A percentile compares a stretch with the other conserved stretches of the same genome.
Conservation (phyloP, 2,888 invertebrate genomes). For the Ryuthela nishihirai region DNA sequence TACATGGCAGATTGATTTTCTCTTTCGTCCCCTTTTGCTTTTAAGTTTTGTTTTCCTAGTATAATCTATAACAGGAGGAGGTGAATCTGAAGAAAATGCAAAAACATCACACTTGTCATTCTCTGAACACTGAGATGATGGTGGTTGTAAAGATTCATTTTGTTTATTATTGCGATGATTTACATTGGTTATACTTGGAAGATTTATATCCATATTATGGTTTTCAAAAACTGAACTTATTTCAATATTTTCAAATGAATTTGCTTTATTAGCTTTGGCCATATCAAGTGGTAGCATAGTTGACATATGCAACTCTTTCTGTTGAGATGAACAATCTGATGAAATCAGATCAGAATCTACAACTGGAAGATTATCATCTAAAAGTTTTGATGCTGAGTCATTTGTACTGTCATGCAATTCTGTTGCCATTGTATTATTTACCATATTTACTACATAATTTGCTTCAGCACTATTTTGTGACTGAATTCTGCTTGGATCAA, state of each 20-base stretch:
- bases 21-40: slow-evolving; percentile 13
- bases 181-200: slow-evolving; percentile 9
- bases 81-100: slow-evolving; percentile 12
- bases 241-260: slow-evolving; percentile 1
- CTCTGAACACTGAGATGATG: slow-evolving; percentile 13
- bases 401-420: slow-evolving; percentile 16
- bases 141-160: not conserved
- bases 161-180: too few species aligned
- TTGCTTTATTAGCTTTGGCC: slow-evolving; percentile 27
- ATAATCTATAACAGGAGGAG: slow-evolving; percentile 24
- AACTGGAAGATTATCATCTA: slow-evolving; percentile 17
- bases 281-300: slow-evolving; percentile 26
- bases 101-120: slow-evolving; percentile 13
- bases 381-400: slow-evolving; percentile 13
- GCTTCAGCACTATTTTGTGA: slow-evolving; percentile 21
- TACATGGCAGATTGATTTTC: slow-evolving; percentile 11
- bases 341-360: slow-evolving; percentile 10
- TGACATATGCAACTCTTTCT: slow-evolving; percentile 6
- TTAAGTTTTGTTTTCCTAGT: slow-evolving; percentile 19
- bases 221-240: slow-evolving; percentile 6
- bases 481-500: slow-evolving; percentile 10
- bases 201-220: not conserved
- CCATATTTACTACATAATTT: slow-evolving; percentile 1
- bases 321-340: slow-evolving; percentile 6
- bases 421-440: slow-evolving; percentile 14